These are phyloP conservation scores for Drosophila pandora DNA, from an alignment of 1,140 invertebrate genomes.

Conservation along the genomic window DNA sequence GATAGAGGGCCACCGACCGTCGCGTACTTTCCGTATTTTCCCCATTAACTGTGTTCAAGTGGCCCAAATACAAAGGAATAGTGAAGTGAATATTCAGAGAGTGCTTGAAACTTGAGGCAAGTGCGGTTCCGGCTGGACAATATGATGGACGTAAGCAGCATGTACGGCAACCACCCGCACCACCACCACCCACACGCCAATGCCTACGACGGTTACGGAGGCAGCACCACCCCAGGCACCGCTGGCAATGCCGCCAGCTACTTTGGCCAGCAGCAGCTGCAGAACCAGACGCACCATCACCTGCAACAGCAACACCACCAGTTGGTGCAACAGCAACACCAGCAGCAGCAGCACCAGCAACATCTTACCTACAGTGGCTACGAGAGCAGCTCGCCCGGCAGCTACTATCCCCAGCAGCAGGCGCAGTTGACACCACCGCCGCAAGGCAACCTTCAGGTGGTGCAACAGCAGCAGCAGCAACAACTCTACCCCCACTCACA, in stretches of 20 bases:
- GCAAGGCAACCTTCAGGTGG: slow-evolving; percentile 38
- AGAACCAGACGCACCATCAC: slow-evolving; percentile 49
- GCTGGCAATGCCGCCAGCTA: slow-evolving; percentile 50
- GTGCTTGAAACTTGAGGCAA: slow-evolving; percentile 8
- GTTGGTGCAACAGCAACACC: slow-evolving; percentile 45
- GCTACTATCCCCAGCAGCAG: slow-evolving; percentile 52
- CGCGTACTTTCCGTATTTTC: slow-evolving; percentile 32
- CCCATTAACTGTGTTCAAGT: slow-evolving; percentile 12
- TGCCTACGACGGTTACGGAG: slow-evolving; percentile 80
- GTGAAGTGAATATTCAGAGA: slow-evolving; percentile 28
- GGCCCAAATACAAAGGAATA: slow-evolving; percentile 10
- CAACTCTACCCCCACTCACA: slow-evolving; percentile 73
- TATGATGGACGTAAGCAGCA: slow-evolving; percentile 90
- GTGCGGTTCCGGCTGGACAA: slow-evolving; percentile 70
- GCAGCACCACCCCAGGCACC: slow-evolving; percentile 52
- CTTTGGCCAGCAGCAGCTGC: slow-evolving; percentile 45
- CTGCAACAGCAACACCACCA: slow-evolving; percentile 54
- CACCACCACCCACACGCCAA: slow-evolving; percentile 78
- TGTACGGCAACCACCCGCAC: slow-evolving; percentile 87
- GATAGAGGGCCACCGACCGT: slow-evolving; percentile 28
- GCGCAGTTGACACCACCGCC: slow-evolving; percentile 55
- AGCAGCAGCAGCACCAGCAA: slow-evolving; percentile 54
- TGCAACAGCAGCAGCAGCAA: slow-evolving; percentile 49
- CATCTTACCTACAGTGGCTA: slow-evolving; percentile 46
- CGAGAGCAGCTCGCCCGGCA: slow-evolving; percentile 56